phyloP scores from a whole-genome alignment of 1,140 invertebrate species.

The Patella vulgata region DNA sequence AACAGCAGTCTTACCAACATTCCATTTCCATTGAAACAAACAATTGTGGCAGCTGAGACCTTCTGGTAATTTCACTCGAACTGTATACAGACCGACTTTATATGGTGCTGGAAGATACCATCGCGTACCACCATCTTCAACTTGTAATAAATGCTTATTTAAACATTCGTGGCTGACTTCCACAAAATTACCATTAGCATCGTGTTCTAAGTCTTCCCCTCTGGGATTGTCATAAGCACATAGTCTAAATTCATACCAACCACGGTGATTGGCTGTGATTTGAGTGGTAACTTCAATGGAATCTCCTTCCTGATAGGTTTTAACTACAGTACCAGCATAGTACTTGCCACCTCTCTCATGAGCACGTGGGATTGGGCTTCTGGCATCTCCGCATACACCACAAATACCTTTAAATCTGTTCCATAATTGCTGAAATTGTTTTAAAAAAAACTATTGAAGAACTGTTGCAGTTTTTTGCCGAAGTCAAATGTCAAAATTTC shows the following conservation, averaged over 20 bases:
- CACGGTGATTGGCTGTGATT: conserved; percentile 47
- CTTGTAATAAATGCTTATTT: conserved; percentile 64
- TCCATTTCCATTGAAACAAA: conserved; percentile 57
- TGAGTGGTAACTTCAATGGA: conserved; percentile 66
- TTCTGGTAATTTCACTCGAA: conserved; percentile 33
- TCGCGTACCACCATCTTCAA: conserved; percentile 66
- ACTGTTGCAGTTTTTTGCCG: not conserved
- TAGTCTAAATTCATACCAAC: conserved; percentile 39
- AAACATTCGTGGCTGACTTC: conserved; percentile 71
- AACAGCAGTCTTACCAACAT: conserved; percentile 51
- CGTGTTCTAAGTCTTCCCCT: conserved; percentile 28
- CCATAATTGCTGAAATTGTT: conserved; percentile 36
- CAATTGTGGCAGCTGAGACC: conserved; percentile 51
- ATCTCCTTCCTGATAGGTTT: conserved; percentile 84
- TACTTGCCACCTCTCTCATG: conserved; percentile 90
- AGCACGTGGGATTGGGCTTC: conserved; percentile 75
- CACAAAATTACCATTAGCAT: conserved; percentile 25
- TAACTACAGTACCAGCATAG: conserved; percentile 83
- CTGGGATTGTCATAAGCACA: conserved; percentile 37
- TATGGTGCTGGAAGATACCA: conserved; percentile 25
- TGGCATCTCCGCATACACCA: conserved; percentile 66
- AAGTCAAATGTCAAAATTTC: too few species aligned
- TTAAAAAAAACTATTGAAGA: conserved; percentile 5
- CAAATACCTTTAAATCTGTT: conserved; percentile 58
- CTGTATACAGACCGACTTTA: conserved; percentile 15